Evolutionary conservation across 2,888 invertebrate genomes (phyloP).

Genomic region (Elaeidobius kamerunicus): DNA sequence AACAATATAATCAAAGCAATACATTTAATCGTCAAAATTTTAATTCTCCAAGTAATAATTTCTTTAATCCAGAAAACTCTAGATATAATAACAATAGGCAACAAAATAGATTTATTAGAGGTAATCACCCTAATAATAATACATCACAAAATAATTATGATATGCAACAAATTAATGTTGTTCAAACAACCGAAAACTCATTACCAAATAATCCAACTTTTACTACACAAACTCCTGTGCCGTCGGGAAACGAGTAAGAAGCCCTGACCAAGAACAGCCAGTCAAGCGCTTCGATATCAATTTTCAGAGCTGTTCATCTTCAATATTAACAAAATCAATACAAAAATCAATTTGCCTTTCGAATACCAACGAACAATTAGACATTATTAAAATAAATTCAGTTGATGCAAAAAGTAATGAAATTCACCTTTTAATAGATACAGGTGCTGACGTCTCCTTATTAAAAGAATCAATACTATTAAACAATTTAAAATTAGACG

Average conservation of each 20-base stretch:
- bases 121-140: neutral
- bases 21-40: neutral
- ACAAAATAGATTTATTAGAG: neutral
- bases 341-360: neutral
- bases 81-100: neutral
- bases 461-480: slow-evolving; percentile 1
- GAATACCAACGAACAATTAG: slow-evolving; percentile 4
- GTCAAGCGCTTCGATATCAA: neutral
- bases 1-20: no score
- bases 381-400: slow-evolving; percentile 3
- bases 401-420: neutral
- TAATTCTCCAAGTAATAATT: neutral
- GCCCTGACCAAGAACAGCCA: neutral
- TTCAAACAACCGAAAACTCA: neutral
- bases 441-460: slow-evolving; percentile 4
- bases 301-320: neutral
- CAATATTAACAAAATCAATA: slow-evolving; percentile 1
- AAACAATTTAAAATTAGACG: neutral
- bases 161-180: neutral
- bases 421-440: slow-evolving; percentile 5
- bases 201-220: neutral
- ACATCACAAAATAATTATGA: neutral
- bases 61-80: neutral
- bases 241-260: slow-evolving; percentile 2
- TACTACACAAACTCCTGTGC: neutral